Evolutionary conservation across 2,797 vertebrate species (phyloP), one percentile per base, ranked within the genome.

Genomic region (Cyprinodon diabolis): DNA sequence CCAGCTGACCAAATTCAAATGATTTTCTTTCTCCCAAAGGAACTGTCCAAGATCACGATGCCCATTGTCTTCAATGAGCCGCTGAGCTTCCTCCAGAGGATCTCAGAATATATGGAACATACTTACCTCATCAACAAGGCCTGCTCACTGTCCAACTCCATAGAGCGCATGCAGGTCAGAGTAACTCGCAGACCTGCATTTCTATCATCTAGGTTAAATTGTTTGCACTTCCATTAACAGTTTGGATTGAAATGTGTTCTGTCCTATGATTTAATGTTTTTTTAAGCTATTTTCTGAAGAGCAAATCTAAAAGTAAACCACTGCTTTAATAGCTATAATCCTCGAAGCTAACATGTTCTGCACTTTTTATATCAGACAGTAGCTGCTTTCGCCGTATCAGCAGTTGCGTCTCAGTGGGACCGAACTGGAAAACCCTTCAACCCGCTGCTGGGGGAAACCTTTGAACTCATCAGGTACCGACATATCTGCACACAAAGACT

Each of bases 371-470:
- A 74, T 35, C 81, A 99, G 98, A 93, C 95, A 37, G 96, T 99
- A 60, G 98, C 98, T 83, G 98, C 98, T 77, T 99, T 99, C 84
- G 98, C 97, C 3, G 97, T 99, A 78, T 99, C 98, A 52, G 97
- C 98, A 15, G 98, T 99, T 76, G 97, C 98, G 4, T 98, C 98
- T 82, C 98, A 99, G 92, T 99, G 98, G 98, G 98, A 98, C 86
- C 94, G 98, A 93, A 99, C 98, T 86, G 98, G 98, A 92, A 99
- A 99, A 91, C 98, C 98, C 0, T 99, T 99, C 91, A 99, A 99
- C 87, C 98, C 98, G 0, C 94, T 99, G 56, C 87, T 99, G 89
- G 98, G 98, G 89, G 98, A 99, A 90, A 99, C 98, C 0, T 99
- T 97, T 51, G 98, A 99, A 86, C 93, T 99, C 78, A 87, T 85